These are phyloP conservation scores for Eupithecia inturbata DNA, from an alignment of 2,888 invertebrate species.

Conservation along the genomic window DNA sequence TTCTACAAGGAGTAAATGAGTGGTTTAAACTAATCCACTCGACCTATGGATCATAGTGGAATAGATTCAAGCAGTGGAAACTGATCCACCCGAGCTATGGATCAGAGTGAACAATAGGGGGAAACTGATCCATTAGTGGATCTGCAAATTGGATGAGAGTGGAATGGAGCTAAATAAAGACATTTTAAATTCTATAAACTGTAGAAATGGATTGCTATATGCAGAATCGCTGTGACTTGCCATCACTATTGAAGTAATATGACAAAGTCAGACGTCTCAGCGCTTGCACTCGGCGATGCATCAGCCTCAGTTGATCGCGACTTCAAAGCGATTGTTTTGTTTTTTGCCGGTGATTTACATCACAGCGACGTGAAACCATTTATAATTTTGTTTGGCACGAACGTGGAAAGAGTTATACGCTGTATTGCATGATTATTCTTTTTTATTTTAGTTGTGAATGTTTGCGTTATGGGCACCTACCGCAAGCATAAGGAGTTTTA, in stretches of 20 bases:
- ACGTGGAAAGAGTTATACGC: constrained; percentile 43
- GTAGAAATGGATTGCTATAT: neutral
- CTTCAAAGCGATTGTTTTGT: constrained; percentile 41
- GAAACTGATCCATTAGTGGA: too few relatives aligned
- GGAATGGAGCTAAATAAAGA: too few relatives aligned
- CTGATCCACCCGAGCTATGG: too few relatives aligned
- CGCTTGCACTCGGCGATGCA: constrained; percentile 14
- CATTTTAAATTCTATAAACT: neutral
- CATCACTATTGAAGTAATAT: constrained; percentile 8
- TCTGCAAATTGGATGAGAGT: too few relatives aligned
- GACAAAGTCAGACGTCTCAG: neutral
- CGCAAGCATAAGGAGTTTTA: neutral
- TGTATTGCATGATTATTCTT: constrained; percentile 35
- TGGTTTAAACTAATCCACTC: too few relatives aligned
- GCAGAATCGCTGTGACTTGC: neutral
- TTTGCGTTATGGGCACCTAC: neutral
- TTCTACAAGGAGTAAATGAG: too few relatives aligned
- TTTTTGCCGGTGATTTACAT: constrained; percentile 44
- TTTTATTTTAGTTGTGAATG: constrained; percentile 23
- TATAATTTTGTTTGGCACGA: constrained; percentile 46
- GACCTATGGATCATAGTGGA: too few relatives aligned
- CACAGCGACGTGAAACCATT: constrained; percentile 42
- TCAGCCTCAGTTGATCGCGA: constrained; percentile 26
- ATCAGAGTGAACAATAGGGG: too few relatives aligned
- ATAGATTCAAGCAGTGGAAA: too few relatives aligned